phyloP scores from a whole-genome alignment of 2,797 vertebrate species.

The Pteronotus mesoamericanus region DNA sequence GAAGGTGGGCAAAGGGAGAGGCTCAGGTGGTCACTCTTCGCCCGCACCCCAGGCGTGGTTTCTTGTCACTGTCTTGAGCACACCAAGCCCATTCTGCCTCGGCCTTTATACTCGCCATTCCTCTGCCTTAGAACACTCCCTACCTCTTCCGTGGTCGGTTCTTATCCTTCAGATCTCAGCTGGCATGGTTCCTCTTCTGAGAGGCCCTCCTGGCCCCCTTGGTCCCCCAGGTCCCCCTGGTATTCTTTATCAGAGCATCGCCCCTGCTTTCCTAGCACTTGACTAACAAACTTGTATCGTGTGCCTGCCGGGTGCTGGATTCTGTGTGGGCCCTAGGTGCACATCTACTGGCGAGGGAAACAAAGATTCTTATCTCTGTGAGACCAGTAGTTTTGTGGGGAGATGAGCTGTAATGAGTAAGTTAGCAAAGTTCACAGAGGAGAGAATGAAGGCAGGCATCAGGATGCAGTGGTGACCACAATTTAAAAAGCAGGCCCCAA shows the following conservation, averaged over 20 bases:
- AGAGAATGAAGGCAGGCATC: rapidly evolving
- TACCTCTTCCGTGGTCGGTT: rapidly evolving
- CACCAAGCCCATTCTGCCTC: rapidly evolving
- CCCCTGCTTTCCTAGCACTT: background rate
- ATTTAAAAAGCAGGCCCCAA: background rate
- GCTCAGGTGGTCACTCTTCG: rapidly evolving
- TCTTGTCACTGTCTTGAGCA: background rate
- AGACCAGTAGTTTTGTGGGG: no score
- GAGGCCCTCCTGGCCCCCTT: background rate
- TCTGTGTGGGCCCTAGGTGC: background rate
- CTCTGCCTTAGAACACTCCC: background rate
- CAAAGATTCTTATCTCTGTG: background rate
- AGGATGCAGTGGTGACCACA: rapidly evolving
- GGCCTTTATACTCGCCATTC: background rate
- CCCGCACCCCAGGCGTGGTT: no score
- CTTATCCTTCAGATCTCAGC: background rate
- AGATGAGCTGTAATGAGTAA: no score
- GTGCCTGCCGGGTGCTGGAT: rapidly evolving
- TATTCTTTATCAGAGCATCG: background rate
- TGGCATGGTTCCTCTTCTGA: background rate
- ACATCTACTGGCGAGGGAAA: background rate
- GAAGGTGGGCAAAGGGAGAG: no score
- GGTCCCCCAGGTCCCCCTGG: rapidly evolving
- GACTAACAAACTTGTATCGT: rapidly evolving
- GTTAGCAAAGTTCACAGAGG: no score